Evolutionary conservation across 2,888 invertebrate species (phyloP), one percentile per base, ranked within the genome.

Genomic region (Osmoderma eremita): DNA sequence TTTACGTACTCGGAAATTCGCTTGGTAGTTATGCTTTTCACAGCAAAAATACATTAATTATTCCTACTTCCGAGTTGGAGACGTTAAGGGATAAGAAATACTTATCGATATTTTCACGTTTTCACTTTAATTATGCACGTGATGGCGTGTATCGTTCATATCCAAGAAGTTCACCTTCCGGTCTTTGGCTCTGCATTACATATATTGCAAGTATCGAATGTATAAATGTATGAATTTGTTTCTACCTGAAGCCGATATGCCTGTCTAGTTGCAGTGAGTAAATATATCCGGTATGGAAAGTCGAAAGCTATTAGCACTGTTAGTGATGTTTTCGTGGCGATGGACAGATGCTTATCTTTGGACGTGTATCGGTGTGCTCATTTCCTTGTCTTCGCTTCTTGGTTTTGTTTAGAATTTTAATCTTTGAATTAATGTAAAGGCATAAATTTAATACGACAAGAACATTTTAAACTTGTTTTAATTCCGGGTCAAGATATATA

Each of bases 91-190:
- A 61, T 30, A 45, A 61, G 24, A 13, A 13, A 1, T 15, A 17
- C 4, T 18, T 3, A n/a, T 18, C 22, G 24, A 10, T 41, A 58
- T 61, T 61, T 45, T 17, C 8, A 15, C 15, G 17, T 61, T 42
- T 58, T 48, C 58, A 45, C 58, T 17, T 17, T 18, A 58, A 58
- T 58, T 58, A 61, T 48, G 45, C 17, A 24, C 12, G 2, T 20
- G 20, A 8, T 15, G 3, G 20, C 15, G 22, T 22, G 12, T 56
- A 6, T 15, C 20, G n/a, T 12, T 6, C 15, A n/a, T 10, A 24
- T 2, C 2, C 4, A 12, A 41, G 41, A 36, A 24, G 24, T 30
- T 45, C n/a, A 15, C 12, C 24, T 61, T 61, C 30, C 45, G 45
- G 38, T 2, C 45, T n/a, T 12, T 45, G 13, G n/a, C 5, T 36